A percentile compares a stretch with the other conserved stretches of the same genome.
Evolutionary conservation across 2,888 invertebrate genomes (phyloP).

Genomic region (Podabrus alpinus): DNA sequence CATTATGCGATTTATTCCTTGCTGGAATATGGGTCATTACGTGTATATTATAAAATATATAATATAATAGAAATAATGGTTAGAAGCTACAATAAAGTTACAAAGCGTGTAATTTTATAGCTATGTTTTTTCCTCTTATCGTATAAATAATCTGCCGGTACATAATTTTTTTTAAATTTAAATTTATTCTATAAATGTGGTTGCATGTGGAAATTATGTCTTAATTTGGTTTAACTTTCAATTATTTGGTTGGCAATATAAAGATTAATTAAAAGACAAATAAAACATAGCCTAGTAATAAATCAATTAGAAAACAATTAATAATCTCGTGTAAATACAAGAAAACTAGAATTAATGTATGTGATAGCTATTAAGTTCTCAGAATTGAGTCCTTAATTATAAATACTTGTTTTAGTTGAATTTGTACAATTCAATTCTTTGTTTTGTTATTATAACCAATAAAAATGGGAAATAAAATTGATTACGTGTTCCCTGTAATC

Average conservation of each 20-base stretch:
- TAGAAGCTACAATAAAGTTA: neutral
- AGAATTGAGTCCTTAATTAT: constrained; percentile 34
- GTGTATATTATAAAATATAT: neutral
- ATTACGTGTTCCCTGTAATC: constrained; percentile 11
- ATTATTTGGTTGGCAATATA: constrained; percentile 17
- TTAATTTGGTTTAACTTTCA: neutral
- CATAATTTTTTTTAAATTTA: neutral
- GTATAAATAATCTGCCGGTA: neutral
- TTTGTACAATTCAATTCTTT: constrained; percentile 21
- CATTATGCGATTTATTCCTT: neutral
- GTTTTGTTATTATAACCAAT: constrained; percentile 1
- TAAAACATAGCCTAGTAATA: constrained; percentile 41
- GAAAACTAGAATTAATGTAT: constrained; percentile 38
- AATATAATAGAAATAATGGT: neutral
- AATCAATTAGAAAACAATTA: constrained; percentile 55
- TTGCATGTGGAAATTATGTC: neutral
- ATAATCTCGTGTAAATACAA: constrained; percentile 49
- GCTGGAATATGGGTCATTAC: neutral
- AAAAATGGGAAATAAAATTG: constrained; percentile 3
- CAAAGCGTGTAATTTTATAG: neutral
- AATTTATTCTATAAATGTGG: neutral
- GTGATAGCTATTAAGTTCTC: constrained; percentile 30
- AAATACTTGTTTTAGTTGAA: constrained; percentile 26
- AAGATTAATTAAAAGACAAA: constrained; percentile 32
- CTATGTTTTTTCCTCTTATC: neutral